phyloP scores from a whole-genome alignment of 1,140 invertebrate species.

The Cotesia vestalis region DNA sequence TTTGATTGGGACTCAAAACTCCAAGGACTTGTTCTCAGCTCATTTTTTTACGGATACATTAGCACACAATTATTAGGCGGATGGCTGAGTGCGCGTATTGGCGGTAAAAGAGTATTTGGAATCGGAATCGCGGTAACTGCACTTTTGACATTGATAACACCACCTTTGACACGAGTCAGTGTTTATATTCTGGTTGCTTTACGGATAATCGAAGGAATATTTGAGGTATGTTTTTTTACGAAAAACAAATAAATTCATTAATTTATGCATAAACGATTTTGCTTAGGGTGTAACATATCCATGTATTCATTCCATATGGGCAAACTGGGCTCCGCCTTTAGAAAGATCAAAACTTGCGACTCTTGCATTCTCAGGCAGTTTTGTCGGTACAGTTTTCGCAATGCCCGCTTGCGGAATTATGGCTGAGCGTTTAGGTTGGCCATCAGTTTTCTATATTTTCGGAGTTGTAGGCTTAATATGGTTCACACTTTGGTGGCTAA shows the following conservation, averaged over 20 bases:
- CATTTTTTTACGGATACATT: conserved; percentile 88
- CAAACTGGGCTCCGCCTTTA: conserved; percentile 85
- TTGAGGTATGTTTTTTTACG: conserved; percentile 72
- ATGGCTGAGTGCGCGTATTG: conserved; percentile 76
- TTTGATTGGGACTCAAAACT: conserved; percentile 83
- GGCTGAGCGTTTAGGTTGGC: conserved; percentile 81
- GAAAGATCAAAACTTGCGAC: conserved; percentile 82
- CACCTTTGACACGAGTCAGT: conserved; percentile 76
- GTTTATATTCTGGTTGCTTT: conserved; percentile 77
- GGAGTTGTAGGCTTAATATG: conserved; percentile 78
- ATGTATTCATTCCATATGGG: conserved; percentile 87
- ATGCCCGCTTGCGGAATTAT: conserved; percentile 80
- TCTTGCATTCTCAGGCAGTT: conserved; percentile 83
- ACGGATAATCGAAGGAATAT: conserved; percentile 86
- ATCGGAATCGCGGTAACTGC: conserved; percentile 83
- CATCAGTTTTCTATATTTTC: conserved; percentile 89
- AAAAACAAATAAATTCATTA: background rate
- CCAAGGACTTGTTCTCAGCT: conserved; percentile 84
- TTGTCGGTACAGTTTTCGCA: conserved; percentile 82
- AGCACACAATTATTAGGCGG: conserved; percentile 79
- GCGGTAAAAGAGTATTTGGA: conserved; percentile 79
- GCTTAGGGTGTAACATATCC: conserved; percentile 88
- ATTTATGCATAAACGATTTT: conserved; percentile 8
- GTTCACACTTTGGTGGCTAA: conserved; percentile 75
- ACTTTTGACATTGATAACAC: conserved; percentile 84